These are phyloP conservation scores for Idaea straminata DNA, from an alignment of 2,888 invertebrate species.

Conservation along the genomic window DNA sequence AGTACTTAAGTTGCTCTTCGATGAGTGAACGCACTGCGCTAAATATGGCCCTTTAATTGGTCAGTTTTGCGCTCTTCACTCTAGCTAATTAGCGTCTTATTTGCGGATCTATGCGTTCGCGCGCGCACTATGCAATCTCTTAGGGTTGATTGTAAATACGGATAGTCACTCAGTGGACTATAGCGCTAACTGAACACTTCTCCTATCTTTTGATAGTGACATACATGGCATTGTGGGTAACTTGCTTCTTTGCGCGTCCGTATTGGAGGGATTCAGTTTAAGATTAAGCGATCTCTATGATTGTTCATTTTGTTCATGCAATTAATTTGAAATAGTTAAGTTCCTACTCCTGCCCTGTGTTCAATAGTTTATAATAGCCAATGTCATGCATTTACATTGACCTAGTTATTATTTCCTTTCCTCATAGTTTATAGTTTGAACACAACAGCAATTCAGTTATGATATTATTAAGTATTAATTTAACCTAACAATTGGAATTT, in stretches of 20 bases:
- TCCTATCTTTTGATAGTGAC: background rate
- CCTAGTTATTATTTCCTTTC: conserved; percentile 35
- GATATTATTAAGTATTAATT: conserved; percentile 53
- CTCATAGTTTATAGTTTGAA: conserved; percentile 43
- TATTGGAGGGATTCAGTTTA: background rate
- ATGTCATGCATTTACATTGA: background rate
- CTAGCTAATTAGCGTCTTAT: too few species aligned
- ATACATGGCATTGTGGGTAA: background rate
- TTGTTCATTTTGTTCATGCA: conserved; percentile 30
- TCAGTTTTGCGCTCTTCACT: too few species aligned
- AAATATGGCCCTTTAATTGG: too few species aligned
- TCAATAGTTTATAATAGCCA: conserved; percentile 19
- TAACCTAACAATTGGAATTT: conserved; percentile 39
- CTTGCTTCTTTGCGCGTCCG: background rate
- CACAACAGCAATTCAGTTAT: conserved; percentile 41
- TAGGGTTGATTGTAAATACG: too few species aligned
- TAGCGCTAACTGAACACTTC: too few species aligned
- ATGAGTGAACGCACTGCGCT: too few species aligned
- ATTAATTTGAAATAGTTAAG: conserved; percentile 40
- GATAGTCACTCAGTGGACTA: too few species aligned
- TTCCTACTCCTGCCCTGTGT: background rate
- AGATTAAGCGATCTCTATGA: background rate
- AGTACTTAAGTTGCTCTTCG: too few species aligned
- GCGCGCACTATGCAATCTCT: too few species aligned
- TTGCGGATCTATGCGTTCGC: too few species aligned